Evolutionary conservation across 1,140 invertebrate species (phyloP), one percentile per base, ranked within the genome.

Genomic region (Habropoda laboriosa): DNA sequence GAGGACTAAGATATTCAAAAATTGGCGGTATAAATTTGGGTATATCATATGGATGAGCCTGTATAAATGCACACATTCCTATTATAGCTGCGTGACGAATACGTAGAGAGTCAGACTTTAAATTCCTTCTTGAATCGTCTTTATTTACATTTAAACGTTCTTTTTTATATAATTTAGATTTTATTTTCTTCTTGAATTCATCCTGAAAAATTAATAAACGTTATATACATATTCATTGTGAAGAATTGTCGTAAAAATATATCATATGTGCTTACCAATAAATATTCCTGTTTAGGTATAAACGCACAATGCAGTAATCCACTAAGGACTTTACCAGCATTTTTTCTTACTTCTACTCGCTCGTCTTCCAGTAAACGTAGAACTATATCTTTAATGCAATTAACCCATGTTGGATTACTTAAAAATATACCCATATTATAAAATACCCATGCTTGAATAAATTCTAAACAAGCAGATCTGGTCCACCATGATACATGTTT

Each of bases 31-130:
- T 93, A 89, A 95, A 96, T 42, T 96, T 94, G 3, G 98, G 97
- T 49, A 99, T 95, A 88, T 98, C 96, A 89, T 99, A 99, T 0
- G 98, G 98, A 92, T 96, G 95, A 10, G 98, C 97, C 81, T 95
- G 95, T 16, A 99, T 95, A 91, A 98, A 98, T 2, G 97, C 96
- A 91, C 97, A 97, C 38, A 99, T 92, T 13, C 98, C 98, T 4
- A 99, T 94, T 45, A 99, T 95, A 42, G 97, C 98, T 53, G 96
- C 95, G 92, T 99, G 98, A 8, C 95, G 94, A 72, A 93, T 90
- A 18, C 94, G 89, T 67, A 95, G 83, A 45, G 92, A 88, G 83
- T 92, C 90, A 8, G 90, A 86, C 47, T 92, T 90, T 60, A 89
- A 89, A 47, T 92, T 79, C 86, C 89, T 89, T 38, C 74, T 66